Evolutionary conservation across 1,140 invertebrate genomes (phyloP), one percentile per base, ranked within the genome.

Genomic region (Brachionus plicatilis): DNA sequence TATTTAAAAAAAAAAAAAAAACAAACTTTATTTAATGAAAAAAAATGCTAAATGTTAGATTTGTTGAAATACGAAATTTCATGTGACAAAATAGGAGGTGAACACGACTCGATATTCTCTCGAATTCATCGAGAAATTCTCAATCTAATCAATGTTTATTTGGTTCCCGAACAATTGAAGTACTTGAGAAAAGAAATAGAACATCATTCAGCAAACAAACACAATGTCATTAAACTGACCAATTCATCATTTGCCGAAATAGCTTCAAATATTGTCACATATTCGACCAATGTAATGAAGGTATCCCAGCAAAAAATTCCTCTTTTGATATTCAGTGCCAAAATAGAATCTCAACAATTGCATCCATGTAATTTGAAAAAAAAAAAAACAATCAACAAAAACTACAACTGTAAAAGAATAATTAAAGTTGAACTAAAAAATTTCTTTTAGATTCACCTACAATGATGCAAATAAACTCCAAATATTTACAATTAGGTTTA

Each of bases 161-260:
- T 65, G 41, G 53, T 65, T 3, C 65, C 79, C 0, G 79, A 68
- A n/a, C 79, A 82, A 65, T 14, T 82, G 11, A 82, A 27, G 41
- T 53, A 82, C 56, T 45, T 68, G 24, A 60, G 65, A 60, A 82
- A 82, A 68, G 53, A 82, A 65, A 82, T 82, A 27, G 72, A 76
- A n/a, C 72, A 76, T 27, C 72, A 76, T 76, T 50, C 72, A 6
- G 20, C 45, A 27, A 29, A 50, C 7, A 76, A 50, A 47, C 43
- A 76, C 9, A 50, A 27, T 50, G 1, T 76, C 27, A 29, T 12
- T 14, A 76, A 76, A 50, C 11, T n/a, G 17, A 12, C 43, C 11
- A 76, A 76, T 53, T 76, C 45, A 27, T 50, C 17, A 27, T 76
- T 76, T 27, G 45, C 72, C 43, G 17, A 76, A 76, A 50, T 76